A percentile compares a stretch with the other conserved stretches of the same genome.
These are phyloP conservation scores for Agriopis aurantiaria DNA, from an alignment of 2,888 invertebrate species.

Conservation along the genomic window DNA sequence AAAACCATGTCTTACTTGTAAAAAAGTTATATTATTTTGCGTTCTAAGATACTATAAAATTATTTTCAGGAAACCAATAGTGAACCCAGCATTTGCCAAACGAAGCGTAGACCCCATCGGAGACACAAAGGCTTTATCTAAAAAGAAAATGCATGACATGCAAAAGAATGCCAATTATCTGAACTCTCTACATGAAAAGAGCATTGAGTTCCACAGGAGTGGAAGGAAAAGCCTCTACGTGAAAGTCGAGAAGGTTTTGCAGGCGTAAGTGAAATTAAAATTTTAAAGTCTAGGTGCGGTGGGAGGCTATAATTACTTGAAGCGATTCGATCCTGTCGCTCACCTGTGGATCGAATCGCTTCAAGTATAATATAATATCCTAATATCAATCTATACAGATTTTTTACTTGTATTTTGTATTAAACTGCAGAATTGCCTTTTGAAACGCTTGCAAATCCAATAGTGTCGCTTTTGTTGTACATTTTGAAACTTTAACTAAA, in stretches of 20 bases:
- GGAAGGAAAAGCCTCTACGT: constrained; percentile 87
- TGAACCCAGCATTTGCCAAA: constrained; percentile 82
- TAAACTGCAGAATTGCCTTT: background rate
- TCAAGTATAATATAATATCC: too few species aligned
- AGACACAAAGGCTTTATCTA: constrained; percentile 45
- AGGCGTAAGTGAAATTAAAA: constrained; percentile 83
- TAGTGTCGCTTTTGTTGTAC: background rate
- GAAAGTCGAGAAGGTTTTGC: constrained; percentile 88
- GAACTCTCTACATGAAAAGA: constrained; percentile 60
- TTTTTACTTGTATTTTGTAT: background rate
- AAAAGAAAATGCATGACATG: constrained; percentile 69
- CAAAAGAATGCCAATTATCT: constrained; percentile 62
- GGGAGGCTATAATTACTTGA: background rate
- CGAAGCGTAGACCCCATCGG: constrained; percentile 64
- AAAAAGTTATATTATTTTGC: background rate
- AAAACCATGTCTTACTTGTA: too few species aligned
- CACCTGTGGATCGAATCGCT: too few species aligned
- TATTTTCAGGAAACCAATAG: constrained; percentile 67
- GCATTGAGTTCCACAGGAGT: constrained; percentile 85
- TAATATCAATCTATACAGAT: background rate
- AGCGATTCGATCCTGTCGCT: background rate
- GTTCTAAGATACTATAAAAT: background rate
- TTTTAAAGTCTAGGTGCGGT: constrained; percentile 30
- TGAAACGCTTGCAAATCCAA: background rate
- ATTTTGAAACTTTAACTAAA: too few species aligned